Base-by-base conservation (phyloP, 2,113 vertebrate genomes). In the Chascanopsetta lugubris region DNA sequence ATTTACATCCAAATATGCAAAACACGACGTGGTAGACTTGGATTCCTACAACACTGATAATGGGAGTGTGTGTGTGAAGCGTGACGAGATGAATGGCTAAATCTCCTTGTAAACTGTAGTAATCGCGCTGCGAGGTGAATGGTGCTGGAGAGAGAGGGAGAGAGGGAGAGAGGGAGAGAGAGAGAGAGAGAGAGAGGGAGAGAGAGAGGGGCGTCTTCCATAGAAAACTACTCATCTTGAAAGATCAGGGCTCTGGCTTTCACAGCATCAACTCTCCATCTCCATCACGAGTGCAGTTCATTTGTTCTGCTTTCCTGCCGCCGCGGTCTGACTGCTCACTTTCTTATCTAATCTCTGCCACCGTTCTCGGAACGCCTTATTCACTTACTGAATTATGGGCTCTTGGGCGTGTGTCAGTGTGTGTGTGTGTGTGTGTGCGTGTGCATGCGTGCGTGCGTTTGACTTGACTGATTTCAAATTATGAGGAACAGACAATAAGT, bases 291-390 rank as follows among this genome's bases (percentile, higher is more conserved):
- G 84, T 65, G 77, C 79, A 80, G 61, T 83, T 86, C 73, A 87
- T 89, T 87, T 87, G 84, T 87, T 89, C 79, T 82, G 85, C 85
- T 76, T 84, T 80, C 74, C 71, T 67, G 70, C 78, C 46, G 62
- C 48, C 8, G 75, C 69, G 24, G 74, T 61, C 80, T 83, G 81
- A 85, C 87, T 85, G 85, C 77, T 87, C 83, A 57, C 69, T 75
- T 84, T 82, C 83, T 76, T 85, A 87, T 89, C 87, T 89, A 85
- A 87, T 87, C 85, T 85, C 70, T 69, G 72, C 76, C 77, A 53
- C 76, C 56, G 32, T 74, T 55, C 64, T 68, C 78, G 73, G 64
- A 83, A 75, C 48, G 82, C 75, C 76, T 86, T 76, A 85, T 87
- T 87, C 84, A 85, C 84, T 79, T 66, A 83, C 82, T 87, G 84